Evolutionary conservation across 2,797 vertebrate species (phyloP).

Genomic region (Channa striata): DNA sequence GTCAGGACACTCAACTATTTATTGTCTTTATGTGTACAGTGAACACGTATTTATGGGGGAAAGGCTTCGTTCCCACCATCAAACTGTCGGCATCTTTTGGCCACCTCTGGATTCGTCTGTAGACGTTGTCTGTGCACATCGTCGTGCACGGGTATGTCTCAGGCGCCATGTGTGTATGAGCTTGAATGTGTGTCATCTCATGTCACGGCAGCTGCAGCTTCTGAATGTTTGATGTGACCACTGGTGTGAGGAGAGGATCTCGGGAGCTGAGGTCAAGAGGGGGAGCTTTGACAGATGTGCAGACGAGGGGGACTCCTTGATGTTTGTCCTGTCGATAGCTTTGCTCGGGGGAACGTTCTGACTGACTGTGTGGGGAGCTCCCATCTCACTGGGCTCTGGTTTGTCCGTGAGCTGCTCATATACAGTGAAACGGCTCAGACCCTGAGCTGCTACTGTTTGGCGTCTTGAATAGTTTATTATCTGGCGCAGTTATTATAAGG

Average conservation of each 20-base stretch:
- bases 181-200: slow-evolving; percentile 40
- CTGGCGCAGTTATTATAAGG: slow-evolving; percentile 9
- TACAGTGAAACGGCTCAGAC: slow-evolving; percentile 8
- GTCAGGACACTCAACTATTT: too few species aligned
- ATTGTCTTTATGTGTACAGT: too few species aligned
- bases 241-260: slow-evolving; percentile 69
- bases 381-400: slow-evolving; percentile 52
- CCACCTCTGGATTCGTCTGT: slow-evolving; percentile 1
- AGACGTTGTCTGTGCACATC: slow-evolving; percentile 5
- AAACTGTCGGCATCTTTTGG: background rate
- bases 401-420: slow-evolving; percentile 46
- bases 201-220: slow-evolving; percentile 55
- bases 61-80: background rate
- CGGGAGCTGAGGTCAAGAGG: slow-evolving; percentile 77
- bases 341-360: slow-evolving; percentile 72
- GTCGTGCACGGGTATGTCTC: slow-evolving; percentile 7
- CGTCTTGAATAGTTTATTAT: slow-evolving; percentile 37
- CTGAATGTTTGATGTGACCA: slow-evolving; percentile 78
- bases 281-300: slow-evolving; percentile 74
- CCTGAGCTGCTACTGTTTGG: slow-evolving; percentile 38
- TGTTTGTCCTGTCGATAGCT: slow-evolving; percentile 81
- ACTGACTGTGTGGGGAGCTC: slow-evolving; percentile 42
- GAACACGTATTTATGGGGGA: background rate
- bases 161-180: background rate
- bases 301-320: slow-evolving; percentile 70